Conservation (phyloP, 2,888 invertebrate species). For the Pardosa pseudoannulata region DNA sequence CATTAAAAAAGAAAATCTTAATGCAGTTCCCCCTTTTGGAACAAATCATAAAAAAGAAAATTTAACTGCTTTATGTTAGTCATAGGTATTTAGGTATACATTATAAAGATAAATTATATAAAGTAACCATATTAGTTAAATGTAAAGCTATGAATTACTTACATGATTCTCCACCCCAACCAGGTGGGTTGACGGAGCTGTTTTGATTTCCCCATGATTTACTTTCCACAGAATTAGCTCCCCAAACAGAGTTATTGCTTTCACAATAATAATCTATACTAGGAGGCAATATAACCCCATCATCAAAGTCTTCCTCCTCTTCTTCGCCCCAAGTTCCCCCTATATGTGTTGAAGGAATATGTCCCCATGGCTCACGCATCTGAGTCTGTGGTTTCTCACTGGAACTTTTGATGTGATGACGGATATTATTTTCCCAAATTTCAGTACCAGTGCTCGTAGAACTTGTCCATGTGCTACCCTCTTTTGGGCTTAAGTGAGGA, state of each 20-base stretch:
- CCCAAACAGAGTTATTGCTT: constrained; percentile 54
- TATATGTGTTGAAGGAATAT: constrained; percentile 89
- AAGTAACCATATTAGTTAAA: too few relatives aligned
- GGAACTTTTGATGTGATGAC: constrained; percentile 84
- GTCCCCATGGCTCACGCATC: constrained; percentile 90
- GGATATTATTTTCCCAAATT: constrained; percentile 92
- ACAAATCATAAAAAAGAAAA: too few relatives aligned
- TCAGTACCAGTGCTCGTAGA: constrained; percentile 80
- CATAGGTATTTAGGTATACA: too few relatives aligned
- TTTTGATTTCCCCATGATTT: constrained; percentile 62
- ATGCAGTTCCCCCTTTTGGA: too few relatives aligned
- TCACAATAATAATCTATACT: not conserved
- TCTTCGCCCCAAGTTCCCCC: constrained; percentile 95
- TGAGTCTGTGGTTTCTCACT: constrained; percentile 83
- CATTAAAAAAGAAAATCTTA: too few relatives aligned
- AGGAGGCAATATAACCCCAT: not conserved
- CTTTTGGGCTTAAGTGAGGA: constrained; percentile 74
- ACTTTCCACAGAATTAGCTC: constrained; percentile 34
- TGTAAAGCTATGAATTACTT: too few relatives aligned
- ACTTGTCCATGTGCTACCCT: constrained; percentile 72
- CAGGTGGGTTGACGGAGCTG: constrained; percentile 36
- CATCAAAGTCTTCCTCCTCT: constrained; percentile 84
- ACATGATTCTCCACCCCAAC: constrained; percentile 46
- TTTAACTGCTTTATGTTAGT: too few relatives aligned
- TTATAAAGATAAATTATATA: too few relatives aligned